Evolutionary conservation across 1,140 invertebrate species (phyloP).

Genomic region (Anoplophora glabripennis): DNA sequence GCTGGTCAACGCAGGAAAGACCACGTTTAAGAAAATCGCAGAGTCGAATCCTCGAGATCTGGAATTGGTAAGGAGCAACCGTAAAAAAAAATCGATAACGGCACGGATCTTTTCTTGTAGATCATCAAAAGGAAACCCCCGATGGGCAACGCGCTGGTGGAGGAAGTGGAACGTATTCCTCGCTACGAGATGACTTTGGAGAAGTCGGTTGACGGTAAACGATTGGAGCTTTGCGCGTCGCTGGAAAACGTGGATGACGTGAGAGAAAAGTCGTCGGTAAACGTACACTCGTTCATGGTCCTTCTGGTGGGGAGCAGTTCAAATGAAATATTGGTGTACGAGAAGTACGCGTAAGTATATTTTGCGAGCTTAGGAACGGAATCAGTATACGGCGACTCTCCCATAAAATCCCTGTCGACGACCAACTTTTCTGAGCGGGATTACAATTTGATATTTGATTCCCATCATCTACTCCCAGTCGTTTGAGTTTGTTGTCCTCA

Average conservation of each 20-base stretch:
- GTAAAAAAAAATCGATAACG: background rate
- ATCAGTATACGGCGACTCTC: too few species aligned
- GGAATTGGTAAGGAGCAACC: slow-evolving; percentile 59
- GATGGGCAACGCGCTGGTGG: slow-evolving; percentile 36
- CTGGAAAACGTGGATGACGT: slow-evolving; percentile 30
- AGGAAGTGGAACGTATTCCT: slow-evolving; percentile 36
- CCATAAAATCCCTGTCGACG: too few species aligned
- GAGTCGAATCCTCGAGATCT: slow-evolving; percentile 69
- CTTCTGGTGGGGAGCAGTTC: slow-evolving; percentile 37
- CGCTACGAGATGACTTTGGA: slow-evolving; percentile 31
- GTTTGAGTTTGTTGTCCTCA: too few species aligned
- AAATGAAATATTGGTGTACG: slow-evolving; percentile 39
- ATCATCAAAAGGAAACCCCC: slow-evolving; percentile 40
- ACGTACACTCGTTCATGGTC: slow-evolving; percentile 33
- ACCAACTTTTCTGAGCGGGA: too few species aligned
- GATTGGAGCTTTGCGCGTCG: slow-evolving; percentile 24
- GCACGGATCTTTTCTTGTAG: slow-evolving; percentile 23
- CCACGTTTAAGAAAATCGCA: slow-evolving; percentile 62
- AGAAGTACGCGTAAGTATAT: slow-evolving; percentile 38
- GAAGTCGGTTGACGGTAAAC: slow-evolving; percentile 1
- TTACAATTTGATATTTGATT: too few species aligned
- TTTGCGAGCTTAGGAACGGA: background rate
- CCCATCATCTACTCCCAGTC: too few species aligned
- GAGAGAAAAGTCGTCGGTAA: slow-evolving; percentile 26
- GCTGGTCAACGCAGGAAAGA: slow-evolving; percentile 66